These are phyloP conservation scores for Brachyalestes nurse DNA, from an alignment of 2,797 vertebrate species.

Conservation along the genomic window DNA sequence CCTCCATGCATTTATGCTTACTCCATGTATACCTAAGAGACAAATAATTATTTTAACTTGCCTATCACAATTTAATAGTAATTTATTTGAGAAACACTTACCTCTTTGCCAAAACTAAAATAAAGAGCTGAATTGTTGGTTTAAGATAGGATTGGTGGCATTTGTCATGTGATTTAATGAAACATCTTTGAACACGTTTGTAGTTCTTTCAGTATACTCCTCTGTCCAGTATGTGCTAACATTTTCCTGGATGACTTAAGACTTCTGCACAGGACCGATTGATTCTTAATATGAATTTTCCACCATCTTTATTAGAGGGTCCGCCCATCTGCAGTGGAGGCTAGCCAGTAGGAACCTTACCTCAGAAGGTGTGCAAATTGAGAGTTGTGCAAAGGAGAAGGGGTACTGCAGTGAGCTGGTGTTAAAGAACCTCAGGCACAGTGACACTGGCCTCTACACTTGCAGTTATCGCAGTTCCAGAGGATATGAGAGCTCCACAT, in stretches of 20 bases:
- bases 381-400: constrained; percentile 60
- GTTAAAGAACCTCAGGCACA: constrained; percentile 67
- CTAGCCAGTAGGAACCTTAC: constrained; percentile 55
- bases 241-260: too few species aligned
- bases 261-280: not conserved
- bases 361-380: constrained; percentile 66
- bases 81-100: not conserved
- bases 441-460: constrained; percentile 83
- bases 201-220: not conserved
- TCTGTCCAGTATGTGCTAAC: too few species aligned
- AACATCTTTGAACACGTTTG: not conserved
- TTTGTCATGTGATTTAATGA: not conserved
- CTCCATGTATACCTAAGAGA: too few species aligned
- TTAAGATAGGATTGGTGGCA: not conserved
- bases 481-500: constrained; percentile 67
- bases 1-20: not conserved
- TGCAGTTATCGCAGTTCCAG: constrained; percentile 68
- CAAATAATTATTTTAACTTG: not conserved
- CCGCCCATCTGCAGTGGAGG: constrained; percentile 75
- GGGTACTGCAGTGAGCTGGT: constrained; percentile 79
- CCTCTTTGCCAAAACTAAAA: too few species aligned
- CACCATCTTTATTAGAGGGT: constrained; percentile 75
- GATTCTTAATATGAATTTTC: constrained; percentile 26
- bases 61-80: not conserved
- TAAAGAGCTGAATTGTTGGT: too few species aligned